These are phyloP conservation scores for Oreochromis mossambicus DNA, from an alignment of 2,797 vertebrate genomes.

Conservation along the genomic window DNA sequence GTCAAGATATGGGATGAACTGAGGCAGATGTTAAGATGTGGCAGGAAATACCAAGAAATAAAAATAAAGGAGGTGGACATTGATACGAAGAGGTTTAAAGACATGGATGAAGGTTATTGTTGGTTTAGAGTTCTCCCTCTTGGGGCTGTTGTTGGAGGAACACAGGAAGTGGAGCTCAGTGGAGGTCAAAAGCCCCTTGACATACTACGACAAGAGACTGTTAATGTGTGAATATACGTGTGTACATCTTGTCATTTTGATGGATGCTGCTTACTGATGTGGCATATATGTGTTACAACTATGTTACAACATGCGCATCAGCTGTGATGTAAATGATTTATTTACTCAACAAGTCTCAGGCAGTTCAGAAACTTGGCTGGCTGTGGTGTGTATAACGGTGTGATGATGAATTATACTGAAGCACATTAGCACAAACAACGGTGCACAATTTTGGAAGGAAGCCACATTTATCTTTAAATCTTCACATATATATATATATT, in stretches of 20 bases:
- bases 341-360: conserved; percentile 12
- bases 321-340: conserved; percentile 39
- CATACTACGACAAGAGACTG: conserved; percentile 44
- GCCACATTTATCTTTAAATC: not conserved
- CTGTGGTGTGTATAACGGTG: not conserved
- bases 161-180: conserved; percentile 60
- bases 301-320: conserved; percentile 48
- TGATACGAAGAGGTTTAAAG: conserved; percentile 33
- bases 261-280: conserved; percentile 33
- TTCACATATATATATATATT: not conserved
- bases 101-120: conserved; percentile 42
- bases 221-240: conserved; percentile 16
- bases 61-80: conserved; percentile 38
- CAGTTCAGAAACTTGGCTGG: conserved; percentile 21
- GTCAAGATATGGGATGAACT: not conserved
- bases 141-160: conserved; percentile 24
- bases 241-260: conserved; percentile 29
- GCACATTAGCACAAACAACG: conserved; percentile 36
- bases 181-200: conserved; percentile 66
- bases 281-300: conserved; percentile 16
- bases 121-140: conserved; percentile 29
- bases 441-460: conserved; percentile 1
- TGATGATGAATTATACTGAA: conserved; percentile 38
- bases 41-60: conserved; percentile 34
- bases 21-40: conserved; percentile 4